Conservation (phyloP, 2,888 invertebrate species). For the Onthophagus sagittarius region DNA sequence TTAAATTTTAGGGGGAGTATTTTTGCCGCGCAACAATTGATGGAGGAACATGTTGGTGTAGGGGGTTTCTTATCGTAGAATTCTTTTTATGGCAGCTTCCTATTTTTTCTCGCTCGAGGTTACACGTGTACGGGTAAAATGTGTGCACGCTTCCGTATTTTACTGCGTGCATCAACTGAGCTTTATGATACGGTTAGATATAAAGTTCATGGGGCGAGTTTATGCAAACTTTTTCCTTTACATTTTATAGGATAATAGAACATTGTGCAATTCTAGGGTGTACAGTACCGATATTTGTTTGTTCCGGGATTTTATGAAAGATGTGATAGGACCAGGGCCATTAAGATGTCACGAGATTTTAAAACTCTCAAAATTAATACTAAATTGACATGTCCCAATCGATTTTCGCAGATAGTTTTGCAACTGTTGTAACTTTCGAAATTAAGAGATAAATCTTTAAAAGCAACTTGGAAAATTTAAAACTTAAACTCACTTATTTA, state of each 20-base stretch:
- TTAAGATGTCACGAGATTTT: too few relatives aligned
- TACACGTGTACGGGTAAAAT: not conserved
- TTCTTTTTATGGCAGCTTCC: not conserved
- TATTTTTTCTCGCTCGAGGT: not conserved
- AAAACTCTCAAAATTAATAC: too few relatives aligned
- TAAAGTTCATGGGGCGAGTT: not conserved
- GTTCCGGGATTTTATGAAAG: too few relatives aligned
- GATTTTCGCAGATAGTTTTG: too few relatives aligned
- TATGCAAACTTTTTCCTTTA: not conserved
- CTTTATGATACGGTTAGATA: not conserved
- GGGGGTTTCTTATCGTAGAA: not conserved
- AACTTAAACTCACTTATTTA: too few relatives aligned
- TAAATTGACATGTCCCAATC: too few relatives aligned
- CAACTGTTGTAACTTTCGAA: too few relatives aligned
- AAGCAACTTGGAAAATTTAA: too few relatives aligned
- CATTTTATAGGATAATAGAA: not conserved
- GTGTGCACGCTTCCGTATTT: not conserved
- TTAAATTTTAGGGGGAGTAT: conserved; percentile 35
- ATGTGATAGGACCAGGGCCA: too few relatives aligned
- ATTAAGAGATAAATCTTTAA: too few relatives aligned
- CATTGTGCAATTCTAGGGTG: too few relatives aligned
- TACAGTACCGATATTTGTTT: too few relatives aligned
- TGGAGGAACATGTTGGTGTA: not conserved
- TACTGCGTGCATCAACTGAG: not conserved
- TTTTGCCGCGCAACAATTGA: not conserved